Evolutionary conservation across 2,888 invertebrate species (phyloP), one percentile per base, ranked within the genome.

Genomic region (Acrobeloides nanus): DNA sequence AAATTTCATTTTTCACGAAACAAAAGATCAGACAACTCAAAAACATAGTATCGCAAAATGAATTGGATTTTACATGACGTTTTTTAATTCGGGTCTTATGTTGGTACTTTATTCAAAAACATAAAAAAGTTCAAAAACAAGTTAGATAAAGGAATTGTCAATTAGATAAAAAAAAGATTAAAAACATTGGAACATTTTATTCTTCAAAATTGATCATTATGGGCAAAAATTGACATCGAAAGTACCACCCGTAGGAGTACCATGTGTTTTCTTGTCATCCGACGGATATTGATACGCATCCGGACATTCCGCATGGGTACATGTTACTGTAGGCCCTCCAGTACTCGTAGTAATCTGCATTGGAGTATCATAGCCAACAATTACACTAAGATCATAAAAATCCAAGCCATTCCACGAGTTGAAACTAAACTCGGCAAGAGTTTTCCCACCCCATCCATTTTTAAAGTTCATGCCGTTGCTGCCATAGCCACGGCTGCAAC

Each of bases 391-490:
- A 26, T 48, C 48, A 24, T 48, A 48, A 48, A 48, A 48, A 20
- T 48, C 48, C 51, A 50, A 17, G 1, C n/a, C 1, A 18, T 48
- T 48, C 48, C 48, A 48, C 20, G 27, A 29, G 51, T 51, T 49
- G 51, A 48, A 48, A 1, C 29, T 29, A 32, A 48, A 48, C 17
- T 48, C 51, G 10, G 48, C 48, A 27, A 48, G 51, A 4, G 48
- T 48, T 21, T 42, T n/a, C 20, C 48, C 48, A n/a, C 24, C 20
- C 50, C 50, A 48, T 17, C 48, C 48, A 8, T 48, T 51, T 39
- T 48, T 48, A 40, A 48, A 48, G 29, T 48, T 48, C 48, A 48
- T 48, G 33, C 48, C 48, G 24, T 48, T 48, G 23, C 42, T 44
- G 1, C 8, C 12, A 32, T 49, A 48, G n/a, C n/a, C n/a, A n/a